Evolutionary conservation across 2,113 vertebrate species (phyloP).

Genomic region (Pluvianellus socialis): DNA sequence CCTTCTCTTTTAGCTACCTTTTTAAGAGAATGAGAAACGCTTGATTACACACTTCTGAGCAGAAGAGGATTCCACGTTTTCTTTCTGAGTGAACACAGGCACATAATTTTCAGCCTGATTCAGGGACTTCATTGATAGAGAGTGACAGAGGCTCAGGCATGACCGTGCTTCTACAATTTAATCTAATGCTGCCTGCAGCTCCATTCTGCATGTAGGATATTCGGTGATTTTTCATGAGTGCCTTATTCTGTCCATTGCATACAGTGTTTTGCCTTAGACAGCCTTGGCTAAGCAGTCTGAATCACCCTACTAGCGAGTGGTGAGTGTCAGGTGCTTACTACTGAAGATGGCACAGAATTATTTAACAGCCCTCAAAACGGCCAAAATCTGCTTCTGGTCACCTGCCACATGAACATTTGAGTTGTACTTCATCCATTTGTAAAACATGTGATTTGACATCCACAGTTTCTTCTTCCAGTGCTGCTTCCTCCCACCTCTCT

Average conservation of each 20-base stretch:
- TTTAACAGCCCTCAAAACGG: background rate
- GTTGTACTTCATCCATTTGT: background rate
- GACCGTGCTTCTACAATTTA: background rate
- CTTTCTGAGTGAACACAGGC: background rate
- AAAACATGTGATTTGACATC: background rate
- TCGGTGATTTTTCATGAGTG: background rate
- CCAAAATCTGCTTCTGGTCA: background rate
- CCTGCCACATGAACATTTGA: background rate
- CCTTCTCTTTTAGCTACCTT: background rate
- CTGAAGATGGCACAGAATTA: background rate
- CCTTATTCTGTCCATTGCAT: background rate
- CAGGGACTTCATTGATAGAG: background rate
- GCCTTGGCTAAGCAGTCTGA: background rate
- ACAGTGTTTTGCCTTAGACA: background rate
- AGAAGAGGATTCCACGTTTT: background rate
- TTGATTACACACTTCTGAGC: background rate
- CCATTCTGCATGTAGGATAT: background rate
- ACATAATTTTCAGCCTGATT: background rate
- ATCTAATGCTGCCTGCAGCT: background rate
- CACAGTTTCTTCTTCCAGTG: background rate
- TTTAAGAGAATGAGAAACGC: background rate
- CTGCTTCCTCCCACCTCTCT: accelerated
- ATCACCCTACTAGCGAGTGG: background rate
- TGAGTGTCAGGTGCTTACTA: background rate
- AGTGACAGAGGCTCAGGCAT: background rate